Conservation (phyloP, 2,888 invertebrate genomes). For the Ariolimax columbianus region DNA sequence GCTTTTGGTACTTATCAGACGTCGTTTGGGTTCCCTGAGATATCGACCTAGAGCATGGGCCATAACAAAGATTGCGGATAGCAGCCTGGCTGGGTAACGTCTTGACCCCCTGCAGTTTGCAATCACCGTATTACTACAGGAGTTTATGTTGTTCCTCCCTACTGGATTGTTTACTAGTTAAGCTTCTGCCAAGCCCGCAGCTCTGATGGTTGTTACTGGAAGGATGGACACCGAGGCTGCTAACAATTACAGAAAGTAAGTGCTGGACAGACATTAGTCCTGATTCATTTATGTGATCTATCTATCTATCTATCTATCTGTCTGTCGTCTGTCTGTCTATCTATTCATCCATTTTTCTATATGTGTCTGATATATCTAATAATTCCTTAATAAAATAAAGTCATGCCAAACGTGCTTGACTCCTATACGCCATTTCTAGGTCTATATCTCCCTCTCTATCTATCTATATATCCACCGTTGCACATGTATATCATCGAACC, state of each 20-base stretch:
- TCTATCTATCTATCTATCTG: too few species aligned
- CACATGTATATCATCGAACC: too few species aligned
- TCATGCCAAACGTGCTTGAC: too few species aligned
- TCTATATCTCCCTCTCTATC: too few species aligned
- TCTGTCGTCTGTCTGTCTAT: too few species aligned
- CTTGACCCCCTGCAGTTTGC: too few species aligned
- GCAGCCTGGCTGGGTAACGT: not conserved
- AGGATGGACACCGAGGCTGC: conserved; percentile 70
- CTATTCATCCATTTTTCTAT: too few species aligned
- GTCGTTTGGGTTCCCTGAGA: not conserved
- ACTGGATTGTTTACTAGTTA: not conserved
- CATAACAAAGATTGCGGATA: conserved; percentile 4
- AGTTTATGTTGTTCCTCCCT: not conserved
- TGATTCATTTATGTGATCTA: too few species aligned
- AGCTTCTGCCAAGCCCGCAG: conserved; percentile 3
- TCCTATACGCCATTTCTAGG: too few species aligned
- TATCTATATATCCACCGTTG: too few species aligned
- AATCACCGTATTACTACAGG: not conserved
- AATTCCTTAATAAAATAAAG: too few species aligned
- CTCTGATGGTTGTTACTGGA: conserved; percentile 54
- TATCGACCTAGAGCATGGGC: not conserved
- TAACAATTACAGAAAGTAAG: conserved; percentile 72
- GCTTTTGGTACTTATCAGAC: not conserved
- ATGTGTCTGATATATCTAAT: too few species aligned
- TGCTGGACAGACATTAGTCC: conserved; percentile 37